Evolutionary conservation across 2,888 invertebrate species (phyloP), one percentile per base, ranked within the genome.

Genomic region (Crossocerus cetratus): DNA sequence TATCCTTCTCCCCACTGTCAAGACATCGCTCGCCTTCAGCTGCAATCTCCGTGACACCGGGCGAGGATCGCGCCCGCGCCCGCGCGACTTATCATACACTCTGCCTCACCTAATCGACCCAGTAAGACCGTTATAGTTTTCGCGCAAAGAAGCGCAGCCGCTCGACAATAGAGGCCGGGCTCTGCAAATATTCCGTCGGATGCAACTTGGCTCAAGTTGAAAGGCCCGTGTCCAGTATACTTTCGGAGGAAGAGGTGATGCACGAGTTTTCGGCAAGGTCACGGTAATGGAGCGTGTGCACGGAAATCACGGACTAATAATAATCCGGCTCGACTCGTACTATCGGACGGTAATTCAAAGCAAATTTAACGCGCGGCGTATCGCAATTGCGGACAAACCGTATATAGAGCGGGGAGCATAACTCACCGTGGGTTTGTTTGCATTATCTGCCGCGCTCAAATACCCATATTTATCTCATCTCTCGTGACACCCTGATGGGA

Each of bases 381-480:
- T 87, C 85, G 84, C 84, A 83, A 84, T 86, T 83, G 82, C 80
- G 82, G 78, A 84, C 82, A 81, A 82, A 80, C 79, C 73, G 74
- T 80, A 76, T 76, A 78, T 80, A 80, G 76, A 78, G 76, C 79
- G 80, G 81, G 83, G 83, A 82, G 84, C 87, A 89, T 89, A 88
- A 89, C 84, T 89, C 87, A 88, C 81, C 77, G 83, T 83, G 82
- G 84, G 85, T 84, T 87, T 87, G 86, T 87, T 87, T 86, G 86
- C 86, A 89, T 89, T 88, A 88, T 88, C 83, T 87, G 82, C 78
- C 78, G 74, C 86, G 86, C 81, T 87, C 84, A 86, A 88, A 87
- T 85, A 88, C 83, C 85, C 87, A 85, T 88, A 88, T 88, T 88
- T 86, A 88, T 88, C 86, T 86, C 87, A 84, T 86, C 83, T 86